Base-by-base conservation (phyloP, 2,888 invertebrate species). In the Lydus trimaculatus region DNA sequence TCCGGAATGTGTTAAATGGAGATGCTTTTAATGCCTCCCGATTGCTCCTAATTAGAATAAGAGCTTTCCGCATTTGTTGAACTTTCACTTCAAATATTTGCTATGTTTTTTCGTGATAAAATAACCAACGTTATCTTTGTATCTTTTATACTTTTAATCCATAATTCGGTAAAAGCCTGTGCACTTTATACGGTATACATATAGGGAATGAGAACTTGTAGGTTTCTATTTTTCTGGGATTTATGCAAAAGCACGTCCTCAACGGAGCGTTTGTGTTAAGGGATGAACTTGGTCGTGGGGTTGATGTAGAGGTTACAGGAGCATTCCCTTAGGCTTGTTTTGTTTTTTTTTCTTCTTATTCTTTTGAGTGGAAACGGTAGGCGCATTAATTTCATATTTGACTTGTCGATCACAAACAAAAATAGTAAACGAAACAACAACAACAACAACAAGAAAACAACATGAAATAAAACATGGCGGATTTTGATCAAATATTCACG, bases 151-250 rank as follows among this genome's bases (percentile, higher is more conserved):
- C n/a, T 20, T 20, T 20, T 48, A 48, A 48, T 20, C 20, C 48
- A 48, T 20, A 48, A 48, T 48, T 48, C 48, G 20, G 8, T 48
- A 20, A 48, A 48, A 48, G 48, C 48, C 5, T 48, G 15, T n/a
- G n/a, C 13, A 15, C 15, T 39, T 13, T 2, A 3, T 39, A 15
- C 39, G 15, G n/a, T 39, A 15, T 39, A n/a, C n/a, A 15, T 13
- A 33, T 11, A 4, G 13, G 13, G 36, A 43, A 7, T 43, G 48
- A 11, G 20, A 52, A 59, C 33, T 52, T 65, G 59, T 59, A 52
- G 58, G 58, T 69, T 69, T 69, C 61, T 66, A 63, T 66, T 69
- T 69, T 69, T 69, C 52, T 56, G 39, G 28, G 60, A 69, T 66
- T 69, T 66, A 69, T 69, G 69, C 69, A 56, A 59, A 60, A 31